Conservation (phyloP, 2,113 vertebrate species). For the Rhea pennata region DNA sequence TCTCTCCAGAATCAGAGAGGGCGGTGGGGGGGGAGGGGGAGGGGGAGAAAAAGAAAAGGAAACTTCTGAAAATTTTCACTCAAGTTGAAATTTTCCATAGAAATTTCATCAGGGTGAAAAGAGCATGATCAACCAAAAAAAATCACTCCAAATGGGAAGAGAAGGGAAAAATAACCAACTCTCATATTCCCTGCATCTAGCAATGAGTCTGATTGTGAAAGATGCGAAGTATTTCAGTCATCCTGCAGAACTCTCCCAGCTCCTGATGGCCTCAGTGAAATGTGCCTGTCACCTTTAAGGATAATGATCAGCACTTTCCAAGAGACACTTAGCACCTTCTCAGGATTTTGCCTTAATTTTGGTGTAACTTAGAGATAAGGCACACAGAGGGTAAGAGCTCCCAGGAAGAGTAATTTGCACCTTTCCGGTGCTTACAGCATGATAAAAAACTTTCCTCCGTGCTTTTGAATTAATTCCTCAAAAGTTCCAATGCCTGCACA, state of each 20-base stretch:
- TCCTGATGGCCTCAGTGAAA: background rate
- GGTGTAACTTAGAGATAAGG: slow-evolving; percentile 28
- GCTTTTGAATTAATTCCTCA: slow-evolving; percentile 82
- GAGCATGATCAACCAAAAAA: background rate
- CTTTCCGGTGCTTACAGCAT: slow-evolving; percentile 66
- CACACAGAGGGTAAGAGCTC: slow-evolving; percentile 31
- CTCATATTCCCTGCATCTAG: background rate
- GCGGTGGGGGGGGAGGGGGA: too few species aligned
- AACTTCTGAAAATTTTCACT: background rate
- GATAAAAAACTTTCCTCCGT: slow-evolving; percentile 78
- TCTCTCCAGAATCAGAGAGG: background rate
- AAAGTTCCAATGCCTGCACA: slow-evolving; percentile 83
- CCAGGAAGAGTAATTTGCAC: slow-evolving; percentile 65
- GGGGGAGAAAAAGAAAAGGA: too few species aligned
- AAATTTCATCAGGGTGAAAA: background rate
- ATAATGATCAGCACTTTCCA: background rate
- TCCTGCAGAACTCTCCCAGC: background rate
- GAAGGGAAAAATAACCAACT: background rate
- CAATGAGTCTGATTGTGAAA: background rate
- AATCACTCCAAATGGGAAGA: background rate
- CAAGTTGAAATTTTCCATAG: background rate
- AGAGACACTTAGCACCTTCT: background rate
- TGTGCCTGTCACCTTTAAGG: background rate
- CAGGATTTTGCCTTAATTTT: slow-evolving; percentile 32
- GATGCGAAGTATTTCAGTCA: background rate